Percentiles rank a stretch among this genome's conserved stretches.
These are phyloP conservation scores for Lithophane leautieri DNA, from an alignment of 2,888 invertebrate species.

Conservation along the genomic window DNA sequence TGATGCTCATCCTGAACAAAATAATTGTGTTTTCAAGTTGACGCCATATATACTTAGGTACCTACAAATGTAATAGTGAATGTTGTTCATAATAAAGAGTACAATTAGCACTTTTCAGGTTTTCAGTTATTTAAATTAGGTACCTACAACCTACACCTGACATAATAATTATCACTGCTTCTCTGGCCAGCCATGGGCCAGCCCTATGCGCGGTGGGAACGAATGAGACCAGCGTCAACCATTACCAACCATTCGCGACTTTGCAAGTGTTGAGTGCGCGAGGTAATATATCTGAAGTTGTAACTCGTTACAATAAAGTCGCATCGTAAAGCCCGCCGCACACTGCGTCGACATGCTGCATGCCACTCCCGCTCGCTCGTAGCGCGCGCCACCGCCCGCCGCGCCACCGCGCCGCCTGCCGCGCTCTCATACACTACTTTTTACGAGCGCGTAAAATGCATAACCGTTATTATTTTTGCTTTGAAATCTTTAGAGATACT, in stretches of 20 bases:
- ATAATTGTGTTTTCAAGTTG: not conserved
- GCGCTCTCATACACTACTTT: constrained; percentile 5
- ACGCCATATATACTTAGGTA: not conserved
- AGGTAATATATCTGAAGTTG: not conserved
- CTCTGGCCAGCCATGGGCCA: not conserved
- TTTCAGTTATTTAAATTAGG: not conserved
- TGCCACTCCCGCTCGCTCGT: not conserved
- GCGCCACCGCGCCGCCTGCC: not conserved
- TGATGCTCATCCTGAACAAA: not conserved
- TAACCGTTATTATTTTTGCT: constrained; percentile 35
- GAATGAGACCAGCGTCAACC: not conserved
- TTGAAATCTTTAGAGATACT: constrained; percentile 8
- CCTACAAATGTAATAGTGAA: not conserved
- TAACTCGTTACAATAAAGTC: constrained; percentile 8
- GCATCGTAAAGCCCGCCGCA: not conserved
- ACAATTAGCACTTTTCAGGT: not conserved
- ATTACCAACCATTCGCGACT: not conserved
- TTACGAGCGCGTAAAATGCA: constrained; percentile 38
- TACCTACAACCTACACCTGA: not conserved
- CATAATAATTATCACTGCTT: not conserved
- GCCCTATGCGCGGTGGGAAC: not conserved
- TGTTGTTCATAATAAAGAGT: not conserved
- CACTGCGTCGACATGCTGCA: constrained; percentile 4
- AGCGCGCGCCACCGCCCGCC: too few relatives aligned
- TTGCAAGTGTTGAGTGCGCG: not conserved